Evolutionary conservation across 2,113 vertebrate species (phyloP), one percentile per base, ranked within the genome.

Genomic region (Zootoca vivipara): DNA sequence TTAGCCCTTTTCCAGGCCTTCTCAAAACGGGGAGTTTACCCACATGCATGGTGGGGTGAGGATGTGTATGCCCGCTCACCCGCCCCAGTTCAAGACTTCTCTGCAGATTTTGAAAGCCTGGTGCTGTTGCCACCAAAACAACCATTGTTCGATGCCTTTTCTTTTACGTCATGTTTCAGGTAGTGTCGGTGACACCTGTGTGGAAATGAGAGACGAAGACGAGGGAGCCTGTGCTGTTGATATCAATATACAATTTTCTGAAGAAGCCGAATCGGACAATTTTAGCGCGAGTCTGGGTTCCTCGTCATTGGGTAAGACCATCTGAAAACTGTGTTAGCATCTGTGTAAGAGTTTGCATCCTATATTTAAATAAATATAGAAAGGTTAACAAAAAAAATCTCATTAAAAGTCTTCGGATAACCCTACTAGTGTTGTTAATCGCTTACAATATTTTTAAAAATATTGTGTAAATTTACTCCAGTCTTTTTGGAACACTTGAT

Each of bases 251-350:
- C 92, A 73, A 0, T 95, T 93, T 89, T 94, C 86, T 65, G 96
- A 97, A 93, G 94, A 94, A 85, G 73, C 88, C 85, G 94, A 94
- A 80, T 69, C 20, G 87, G 89, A 93, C 73, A 94, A 94, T 83
- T 87, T 96, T 30, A 91, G 92, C 38, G 69, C 87, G 92, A 95
- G 89, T 83, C 4, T 87, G 16, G 72, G n/a, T 85, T 42, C 62
- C 4, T 22, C 58, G 9, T 58, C 56, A 90, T 72, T 94, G 94
- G 94, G 96, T 97, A 94, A 80, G 62, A 33, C 33, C 13, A 5
- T 78, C 86, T 38, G 74, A 85, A 87, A 62, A 67, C 12, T 24
- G 5, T 81, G 15, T 26, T 69, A 10, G 40, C 18, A 4, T 78
- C 2, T 33, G 22, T 20, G 20, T 78, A 4, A 30, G 74, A 16